Base-by-base conservation (phyloP, 2,888 invertebrate species). In the Tubulanus polymorphus region DNA sequence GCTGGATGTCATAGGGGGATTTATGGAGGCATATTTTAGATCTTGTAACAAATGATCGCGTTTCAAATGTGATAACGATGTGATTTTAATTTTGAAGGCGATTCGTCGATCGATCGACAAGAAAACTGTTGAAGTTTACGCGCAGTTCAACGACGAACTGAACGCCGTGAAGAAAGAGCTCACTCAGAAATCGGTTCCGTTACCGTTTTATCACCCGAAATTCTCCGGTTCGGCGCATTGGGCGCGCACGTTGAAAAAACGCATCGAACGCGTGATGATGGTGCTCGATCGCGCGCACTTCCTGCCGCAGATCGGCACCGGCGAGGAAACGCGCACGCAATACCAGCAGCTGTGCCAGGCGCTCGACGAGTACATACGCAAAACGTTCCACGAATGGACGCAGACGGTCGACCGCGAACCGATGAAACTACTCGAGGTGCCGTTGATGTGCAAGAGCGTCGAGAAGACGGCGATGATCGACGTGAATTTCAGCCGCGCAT, bases 81-180 rank as follows among this genome's bases (percentile, higher is more conserved):
- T n/a, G n/a, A n/a, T n/a, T n/a, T n/a, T n/a, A n/a, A 37, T 6
- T 45, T 46, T 60, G 1, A 60, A 79, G 78, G 68, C 77, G 0
- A 79, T 81, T 51, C 69, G 71, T 35, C 68, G 81, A 41, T 76
- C 78, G 2, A 72, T 80, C 32, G 81, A 81, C 63, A 80, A 80
- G 70, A 79, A 87, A 68, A 87, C 86, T 15, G 81, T 92, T 51
- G 85, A 84, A 27, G 82, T 80, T 26, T 80, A 74, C 61, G 65
- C 84, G 48, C 84, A 89, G 82, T 89, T 92, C 71, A 84, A 84
- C 58, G 84, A 86, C 20, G 89, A 90, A 71, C 85, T 93, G 51
- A 85, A 88, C 58, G 84, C 83, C 20, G 85, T 87, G 0, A 90
- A 89, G 73, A 85, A 86, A 64, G 87, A 88, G 62, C 81, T 80